A percentile compares a stretch with the other conserved stretches of the same genome.
Conservation (phyloP, 53 echinoderm and acorn worm species). For the Paracentrotus lividus region DNA sequence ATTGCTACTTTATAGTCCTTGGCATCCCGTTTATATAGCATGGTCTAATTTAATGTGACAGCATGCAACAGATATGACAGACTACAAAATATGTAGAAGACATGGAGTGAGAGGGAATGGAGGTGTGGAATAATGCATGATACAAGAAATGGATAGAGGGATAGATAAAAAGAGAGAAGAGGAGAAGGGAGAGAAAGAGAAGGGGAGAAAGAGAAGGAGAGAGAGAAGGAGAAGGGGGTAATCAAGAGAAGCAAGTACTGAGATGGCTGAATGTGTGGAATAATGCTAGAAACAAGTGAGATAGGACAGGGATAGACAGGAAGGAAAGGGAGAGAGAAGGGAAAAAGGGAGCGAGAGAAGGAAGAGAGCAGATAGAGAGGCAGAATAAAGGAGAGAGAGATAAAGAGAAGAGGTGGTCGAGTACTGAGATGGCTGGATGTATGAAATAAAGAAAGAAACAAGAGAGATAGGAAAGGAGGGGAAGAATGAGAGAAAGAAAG, state of each 20-base stretch:
- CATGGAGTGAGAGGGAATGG: neutral
- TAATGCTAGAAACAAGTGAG: neutral
- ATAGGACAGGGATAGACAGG: neutral
- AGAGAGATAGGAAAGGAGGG: neutral
- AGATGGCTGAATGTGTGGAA: neutral
- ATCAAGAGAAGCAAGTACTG: too few species aligned
- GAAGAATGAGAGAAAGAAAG: neutral
- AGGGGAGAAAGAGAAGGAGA: neutral
- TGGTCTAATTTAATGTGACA: conserved; percentile 18
- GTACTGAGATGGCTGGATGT: too few species aligned
- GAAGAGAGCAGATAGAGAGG: neutral
- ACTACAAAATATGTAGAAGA: neutral
- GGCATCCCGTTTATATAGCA: conserved; percentile 30
- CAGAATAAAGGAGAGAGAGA: neutral
- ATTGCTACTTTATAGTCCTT: neutral
- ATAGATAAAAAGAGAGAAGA: neutral
- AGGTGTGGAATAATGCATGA: neutral
- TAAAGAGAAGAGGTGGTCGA: too few species aligned
- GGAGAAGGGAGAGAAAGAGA: neutral
- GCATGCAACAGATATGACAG: conserved; percentile 12
- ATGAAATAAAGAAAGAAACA: too few species aligned
- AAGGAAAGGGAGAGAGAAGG: too few species aligned
- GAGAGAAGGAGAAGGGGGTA: too few species aligned
- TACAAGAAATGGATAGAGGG: neutral
- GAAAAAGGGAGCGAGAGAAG: neutral